Percentiles rank a stretch among this genome's conserved stretches.
phyloP scores from a whole-genome alignment of 2,888 invertebrate species.

The Drosophila prostipennis region DNA sequence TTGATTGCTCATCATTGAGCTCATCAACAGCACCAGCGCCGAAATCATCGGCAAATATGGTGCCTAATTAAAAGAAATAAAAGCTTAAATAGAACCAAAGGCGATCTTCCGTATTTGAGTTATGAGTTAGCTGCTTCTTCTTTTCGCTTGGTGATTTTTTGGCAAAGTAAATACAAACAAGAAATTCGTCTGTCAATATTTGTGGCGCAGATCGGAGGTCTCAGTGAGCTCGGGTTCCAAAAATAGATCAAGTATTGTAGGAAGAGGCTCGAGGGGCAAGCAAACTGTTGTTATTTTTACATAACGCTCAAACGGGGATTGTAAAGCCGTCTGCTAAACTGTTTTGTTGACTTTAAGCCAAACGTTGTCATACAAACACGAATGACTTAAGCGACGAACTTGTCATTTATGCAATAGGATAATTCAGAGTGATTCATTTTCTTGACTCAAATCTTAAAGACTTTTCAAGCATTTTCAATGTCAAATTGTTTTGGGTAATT shows the following conservation, averaged over 20 bases:
- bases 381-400: slow-evolving; percentile 66
- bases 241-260: slow-evolving; percentile 33
- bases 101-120: slow-evolving; percentile 70
- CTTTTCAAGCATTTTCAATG: slow-evolving; percentile 58
- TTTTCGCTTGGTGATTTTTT: slow-evolving; percentile 16
- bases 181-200: slow-evolving; percentile 52
- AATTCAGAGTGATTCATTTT: slow-evolving; percentile 29
- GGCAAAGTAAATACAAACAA: slow-evolving; percentile 17
- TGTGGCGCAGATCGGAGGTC: slow-evolving; percentile 11
- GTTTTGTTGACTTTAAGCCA: slow-evolving; percentile 29
- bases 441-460: slow-evolving; percentile 10
- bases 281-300: slow-evolving; percentile 23
- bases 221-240: slow-evolving; percentile 18
- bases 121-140: not conserved
- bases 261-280: slow-evolving; percentile 10
- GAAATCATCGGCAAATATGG: slow-evolving; percentile 62
- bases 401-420: slow-evolving; percentile 55
- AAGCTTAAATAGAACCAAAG: slow-evolving; percentile 26
- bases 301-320: slow-evolving; percentile 17
- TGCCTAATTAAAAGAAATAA: slow-evolving; percentile 68
- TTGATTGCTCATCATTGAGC: slow-evolving; percentile 46
- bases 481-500: slow-evolving; percentile 63
- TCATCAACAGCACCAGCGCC: slow-evolving; percentile 31
- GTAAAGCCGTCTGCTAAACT: slow-evolving; percentile 26
- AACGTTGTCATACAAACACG: slow-evolving; percentile 59